These are phyloP conservation scores for Zootermopsis nevadensis DNA, from an alignment of 2,888 invertebrate genomes.

Conservation along the genomic window DNA sequence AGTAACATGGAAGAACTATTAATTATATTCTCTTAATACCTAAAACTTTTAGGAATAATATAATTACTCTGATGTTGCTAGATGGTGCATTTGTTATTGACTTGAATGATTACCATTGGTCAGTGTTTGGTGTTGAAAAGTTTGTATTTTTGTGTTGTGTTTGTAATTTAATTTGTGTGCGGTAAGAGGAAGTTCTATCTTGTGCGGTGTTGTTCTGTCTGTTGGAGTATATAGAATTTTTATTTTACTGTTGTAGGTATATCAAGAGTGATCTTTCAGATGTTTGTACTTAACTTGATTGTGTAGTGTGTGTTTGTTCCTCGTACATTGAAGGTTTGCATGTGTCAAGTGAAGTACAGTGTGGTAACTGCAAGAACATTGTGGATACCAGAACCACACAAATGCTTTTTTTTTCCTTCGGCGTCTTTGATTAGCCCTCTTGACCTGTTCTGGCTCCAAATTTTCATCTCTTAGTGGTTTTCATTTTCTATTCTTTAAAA, in stretches of 20 bases:
- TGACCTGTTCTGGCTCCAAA: too few relatives aligned
- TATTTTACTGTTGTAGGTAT: not conserved
- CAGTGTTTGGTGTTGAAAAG: conserved; percentile 6
- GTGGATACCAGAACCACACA: too few relatives aligned
- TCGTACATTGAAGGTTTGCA: not conserved
- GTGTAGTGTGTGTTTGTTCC: not conserved
- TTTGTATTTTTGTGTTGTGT: not conserved
- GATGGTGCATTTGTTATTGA: conserved; percentile 2
- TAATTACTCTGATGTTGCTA: not conserved
- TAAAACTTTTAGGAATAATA: not conserved
- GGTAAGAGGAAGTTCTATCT: not conserved
- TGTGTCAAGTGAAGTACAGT: conserved; percentile 4
- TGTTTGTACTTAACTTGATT: not conserved
- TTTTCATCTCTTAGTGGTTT: too few relatives aligned
- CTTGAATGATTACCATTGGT: not conserved
- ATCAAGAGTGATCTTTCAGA: not conserved
- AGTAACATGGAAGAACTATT: not conserved
- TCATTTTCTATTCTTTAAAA: too few relatives aligned
- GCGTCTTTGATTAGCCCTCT: too few relatives aligned
- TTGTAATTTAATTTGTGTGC: not conserved
- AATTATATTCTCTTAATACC: not conserved
- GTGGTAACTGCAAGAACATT: not conserved
- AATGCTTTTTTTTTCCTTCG: too few relatives aligned
- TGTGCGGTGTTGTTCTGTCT: not conserved
- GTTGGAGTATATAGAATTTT: not conserved